Conservation (phyloP, 2,888 invertebrate genomes). For the Pteria penguin region DNA sequence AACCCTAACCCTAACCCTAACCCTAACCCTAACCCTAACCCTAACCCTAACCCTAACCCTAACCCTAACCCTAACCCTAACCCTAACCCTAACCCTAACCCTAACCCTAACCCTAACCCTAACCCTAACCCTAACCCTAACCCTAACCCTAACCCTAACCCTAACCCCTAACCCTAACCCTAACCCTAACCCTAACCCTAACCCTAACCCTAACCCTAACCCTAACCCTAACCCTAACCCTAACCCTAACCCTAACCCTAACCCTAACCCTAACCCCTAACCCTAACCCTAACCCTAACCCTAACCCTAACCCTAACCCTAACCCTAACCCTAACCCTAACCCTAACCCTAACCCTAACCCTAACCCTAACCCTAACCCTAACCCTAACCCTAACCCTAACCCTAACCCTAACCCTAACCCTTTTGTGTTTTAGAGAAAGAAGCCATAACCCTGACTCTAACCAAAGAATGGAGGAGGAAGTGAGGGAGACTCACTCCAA, state of each 20-base stretch:
- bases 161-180: too few relatives aligned
- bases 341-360: slow-evolving; percentile 42
- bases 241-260: slow-evolving; percentile 30
- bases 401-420: too few relatives aligned
- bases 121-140: slow-evolving; percentile 32
- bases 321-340: slow-evolving; percentile 37
- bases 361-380: slow-evolving; percentile 37
- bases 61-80: slow-evolving; percentile 36
- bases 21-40: slow-evolving; percentile 55
- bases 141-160: too few relatives aligned
- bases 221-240: slow-evolving; percentile 56
- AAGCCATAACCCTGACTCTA: too few relatives aligned
- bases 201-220: slow-evolving; percentile 55
- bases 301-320: slow-evolving; percentile 40
- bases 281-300: slow-evolving; percentile 41
- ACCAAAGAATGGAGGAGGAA: too few relatives aligned
- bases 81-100: slow-evolving; percentile 32
- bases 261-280: too few relatives aligned
- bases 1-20: slow-evolving; percentile 50
- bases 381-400: slow-evolving; percentile 35
- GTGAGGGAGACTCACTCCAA: too few relatives aligned
- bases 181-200: slow-evolving; percentile 39
- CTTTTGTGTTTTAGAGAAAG: too few relatives aligned
- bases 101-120: slow-evolving; percentile 43
- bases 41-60: slow-evolving; percentile 44